Evolutionary conservation across 2,797 vertebrate species (phyloP), one percentile per base, ranked within the genome.

Genomic region (Esox masquinongy): DNA sequence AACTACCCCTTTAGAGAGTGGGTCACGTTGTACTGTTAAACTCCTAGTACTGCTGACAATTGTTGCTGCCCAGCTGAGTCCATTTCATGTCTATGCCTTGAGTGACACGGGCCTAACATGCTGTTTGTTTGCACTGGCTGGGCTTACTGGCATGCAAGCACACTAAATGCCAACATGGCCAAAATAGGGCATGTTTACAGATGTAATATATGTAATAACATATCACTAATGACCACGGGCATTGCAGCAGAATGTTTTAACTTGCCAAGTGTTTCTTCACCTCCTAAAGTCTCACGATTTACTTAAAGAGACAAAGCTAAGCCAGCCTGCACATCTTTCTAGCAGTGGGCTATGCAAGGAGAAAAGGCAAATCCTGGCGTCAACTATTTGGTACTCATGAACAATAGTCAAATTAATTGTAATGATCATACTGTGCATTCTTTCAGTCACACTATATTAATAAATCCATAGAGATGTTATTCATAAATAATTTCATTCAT

Each of bases 81-180:
- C 89, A 88, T 90, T 92, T 91, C 85, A 86, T 88, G 75, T 83
- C 91, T 88, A 80, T 86, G 81, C 82, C 79, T 89, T 88, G 88
- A 91, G 85, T 90, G 88, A 90, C 90, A 90, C 77, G 76, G 83
- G 84, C 86, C 87, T 89, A 92, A 89, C 53, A 88, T 87, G 36
- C 77, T 88, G 89, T 88, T 90, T 93, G 90, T 93, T 93, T 94
- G 90, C 84, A 53, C 84, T 91, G 92, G 91, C 90, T 36, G 73
- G 34, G 71, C 79, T 4, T 80, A 70, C 81, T 84, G 83, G 84
- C 86, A 84, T 68, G 80, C 86, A 76, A 19, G 26, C 82, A 34
- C 31, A 67, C 14, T 77, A 82, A 84, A 87, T 88, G 88, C 86
- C 89, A 88, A 85, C 89, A 89, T 82, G 87, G 83, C 88, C 90